Evolutionary conservation across 2,888 invertebrate genomes (phyloP), one percentile per base, ranked within the genome.

Genomic region (Serrognathus titanus): DNA sequence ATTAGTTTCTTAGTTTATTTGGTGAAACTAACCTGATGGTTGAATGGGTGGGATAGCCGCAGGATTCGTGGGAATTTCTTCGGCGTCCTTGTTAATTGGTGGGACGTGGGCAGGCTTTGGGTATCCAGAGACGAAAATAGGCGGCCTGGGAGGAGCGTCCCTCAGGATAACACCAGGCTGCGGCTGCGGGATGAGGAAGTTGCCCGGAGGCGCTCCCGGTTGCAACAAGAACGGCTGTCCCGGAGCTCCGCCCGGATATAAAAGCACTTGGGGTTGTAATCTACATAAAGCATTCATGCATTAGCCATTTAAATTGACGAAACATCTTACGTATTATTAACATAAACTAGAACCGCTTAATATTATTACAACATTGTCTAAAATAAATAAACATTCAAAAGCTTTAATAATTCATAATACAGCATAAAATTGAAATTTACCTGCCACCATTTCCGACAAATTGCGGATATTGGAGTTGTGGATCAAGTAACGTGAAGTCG

Each of bases 1-100:
- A 16, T 16, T 16, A 16, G 16, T 16, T 16, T 16, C 16, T 16
- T 16, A 16, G 1, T 1, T 16, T 16, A 16, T 2, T 16, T 16
- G 3, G 16, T 3, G 16, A 16, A 16, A 31, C 24, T 31, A 31
- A 55, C 55, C 55, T 20, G 38, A 10, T 1, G 59, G 51, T 37
- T 48, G 55, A 24, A 70, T 60, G 8, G 71, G 70, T 9, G 72
- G 73, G 50, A 72, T 64, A 48, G 62, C 71, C 3, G 69, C 65
- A 2, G 73, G 73, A 60, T 73, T 68, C 4, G 73, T 74, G 1
- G 77, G 77, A 46, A 76, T 70, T 58, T 76, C 76, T 60, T 75
- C 76, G 9, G 76, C 76, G 56, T 76, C 75, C 58, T 75, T 76
- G 54, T 77, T 76, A 35, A 76, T 72, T 48, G 76, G 73, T 4